A percentile compares a stretch with the other conserved stretches of the same genome.
phyloP scores from a whole-genome alignment of 1,140 invertebrate species.

The Cyclina sinensis region DNA sequence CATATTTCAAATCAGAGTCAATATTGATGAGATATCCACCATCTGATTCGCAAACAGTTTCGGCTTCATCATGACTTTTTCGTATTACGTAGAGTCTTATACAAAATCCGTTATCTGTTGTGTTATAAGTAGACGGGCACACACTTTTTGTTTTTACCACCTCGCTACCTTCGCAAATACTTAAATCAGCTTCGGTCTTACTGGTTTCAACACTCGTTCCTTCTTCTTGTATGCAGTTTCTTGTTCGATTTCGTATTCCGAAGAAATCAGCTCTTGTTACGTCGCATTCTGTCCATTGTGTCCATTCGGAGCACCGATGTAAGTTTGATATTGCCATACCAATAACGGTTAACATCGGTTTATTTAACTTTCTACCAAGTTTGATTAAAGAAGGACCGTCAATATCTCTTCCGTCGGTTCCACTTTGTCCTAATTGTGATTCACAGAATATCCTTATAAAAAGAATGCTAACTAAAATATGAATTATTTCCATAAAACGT shows the following conservation, averaged over 20 bases:
- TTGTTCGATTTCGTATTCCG: not conserved
- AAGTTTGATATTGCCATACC: slow-evolving; percentile 19
- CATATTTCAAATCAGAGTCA: slow-evolving; percentile 2
- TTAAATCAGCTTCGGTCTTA: not conserved
- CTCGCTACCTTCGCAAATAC: not conserved
- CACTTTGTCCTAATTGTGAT: not conserved
- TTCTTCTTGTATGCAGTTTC: not conserved
- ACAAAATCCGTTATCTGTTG: slow-evolving; percentile 9
- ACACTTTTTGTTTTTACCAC: not conserved
- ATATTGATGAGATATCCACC: not conserved
- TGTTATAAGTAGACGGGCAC: not conserved
- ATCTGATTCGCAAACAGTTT: not conserved
- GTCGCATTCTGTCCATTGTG: slow-evolving; percentile 2
- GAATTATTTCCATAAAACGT: no score
- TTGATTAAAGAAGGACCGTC: not conserved
- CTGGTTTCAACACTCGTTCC: not conserved
- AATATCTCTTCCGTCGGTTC: not conserved
- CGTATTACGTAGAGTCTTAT: not conserved
- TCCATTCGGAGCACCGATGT: slow-evolving; percentile 11
- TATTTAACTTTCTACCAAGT: not conserved
- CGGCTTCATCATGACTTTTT: not conserved
- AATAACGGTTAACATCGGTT: not conserved
- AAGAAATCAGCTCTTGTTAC: not conserved
- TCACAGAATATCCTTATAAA: not conserved
- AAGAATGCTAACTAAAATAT: not conserved